Evolutionary conservation across 2,888 invertebrate species (phyloP).

Genomic region (Alitta virens): DNA sequence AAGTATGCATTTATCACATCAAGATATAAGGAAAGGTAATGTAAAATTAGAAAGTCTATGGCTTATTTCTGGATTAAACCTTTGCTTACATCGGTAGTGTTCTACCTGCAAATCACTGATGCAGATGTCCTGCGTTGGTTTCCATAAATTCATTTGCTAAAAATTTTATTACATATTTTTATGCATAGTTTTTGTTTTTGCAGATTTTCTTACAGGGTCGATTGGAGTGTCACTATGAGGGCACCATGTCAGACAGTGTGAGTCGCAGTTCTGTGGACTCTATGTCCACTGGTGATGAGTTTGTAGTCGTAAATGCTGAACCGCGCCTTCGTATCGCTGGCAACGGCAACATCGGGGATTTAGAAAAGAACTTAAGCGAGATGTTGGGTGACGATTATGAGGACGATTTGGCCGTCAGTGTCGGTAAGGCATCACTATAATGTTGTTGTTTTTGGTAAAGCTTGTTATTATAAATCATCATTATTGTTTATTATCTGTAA

Average conservation of each 20-base stretch:
- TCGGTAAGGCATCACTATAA: no score
- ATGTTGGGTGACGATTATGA: conserved; percentile 51
- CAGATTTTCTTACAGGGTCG: not conserved
- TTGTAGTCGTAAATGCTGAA: conserved; percentile 67
- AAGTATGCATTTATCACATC: no score
- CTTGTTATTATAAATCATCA: no score
- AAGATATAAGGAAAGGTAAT: no score
- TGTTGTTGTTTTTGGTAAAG: no score
- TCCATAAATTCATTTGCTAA: not conserved
- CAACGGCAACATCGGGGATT: conserved; percentile 67
- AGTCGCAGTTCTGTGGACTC: conserved; percentile 71
- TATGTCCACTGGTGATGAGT: conserved; percentile 69
- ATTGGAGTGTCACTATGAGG: conserved; percentile 11
- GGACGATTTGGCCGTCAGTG: not conserved
- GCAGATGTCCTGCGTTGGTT: not conserved
- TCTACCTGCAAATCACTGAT: no score
- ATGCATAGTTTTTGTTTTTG: not conserved
- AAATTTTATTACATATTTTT: not conserved
- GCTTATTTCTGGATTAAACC: no score
- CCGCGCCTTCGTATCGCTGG: conserved; percentile 67
- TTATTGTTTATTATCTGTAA: no score
- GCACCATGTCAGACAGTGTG: conserved; percentile 56
- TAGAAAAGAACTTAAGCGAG: conserved; percentile 66
- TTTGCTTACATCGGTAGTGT: no score
- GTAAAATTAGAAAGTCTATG: no score